Conservation (phyloP, 1,140 invertebrate genomes). For the Drosophila lini region DNA sequence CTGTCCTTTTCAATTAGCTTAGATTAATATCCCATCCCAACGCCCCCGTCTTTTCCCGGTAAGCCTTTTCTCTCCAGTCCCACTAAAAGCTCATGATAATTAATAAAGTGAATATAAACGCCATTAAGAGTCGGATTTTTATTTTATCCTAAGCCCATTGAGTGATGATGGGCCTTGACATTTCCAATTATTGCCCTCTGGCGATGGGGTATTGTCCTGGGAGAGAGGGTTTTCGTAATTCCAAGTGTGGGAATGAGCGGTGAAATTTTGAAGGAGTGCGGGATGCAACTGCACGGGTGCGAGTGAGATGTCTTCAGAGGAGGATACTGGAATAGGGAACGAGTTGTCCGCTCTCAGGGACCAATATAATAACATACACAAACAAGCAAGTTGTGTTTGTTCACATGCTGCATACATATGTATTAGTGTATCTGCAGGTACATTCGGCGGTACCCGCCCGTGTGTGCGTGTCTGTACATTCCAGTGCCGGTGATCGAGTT, state of each 20-base stretch:
- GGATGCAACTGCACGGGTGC: constrained; percentile 10
- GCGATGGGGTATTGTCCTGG: constrained; percentile 6
- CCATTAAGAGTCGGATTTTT: constrained; percentile 55
- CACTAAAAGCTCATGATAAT: constrained; percentile 74
- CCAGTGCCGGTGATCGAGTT: constrained; percentile 33
- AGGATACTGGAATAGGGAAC: constrained; percentile 44
- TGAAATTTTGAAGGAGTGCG: constrained; percentile 10
- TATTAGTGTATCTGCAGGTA: constrained; percentile 16
- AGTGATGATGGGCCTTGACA: constrained; percentile 54
- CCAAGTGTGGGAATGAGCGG: constrained; percentile 18
- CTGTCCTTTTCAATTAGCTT: constrained; percentile 66
- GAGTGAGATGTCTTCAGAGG: constrained; percentile 32
- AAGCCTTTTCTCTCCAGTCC: constrained; percentile 54
- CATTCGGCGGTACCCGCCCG: constrained; percentile 2
- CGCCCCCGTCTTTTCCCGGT: constrained; percentile 15
- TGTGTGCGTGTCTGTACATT: constrained; percentile 4
- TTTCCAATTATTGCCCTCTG: constrained; percentile 24
- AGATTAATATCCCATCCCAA: constrained; percentile 58
- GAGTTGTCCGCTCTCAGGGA: constrained; percentile 15
- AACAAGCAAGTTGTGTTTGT: neutral
- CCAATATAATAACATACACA: constrained; percentile 16
- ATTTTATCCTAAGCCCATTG: constrained; percentile 52
- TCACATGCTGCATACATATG: neutral
- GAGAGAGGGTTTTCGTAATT: constrained; percentile 1
- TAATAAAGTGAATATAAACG: constrained; percentile 75